These are phyloP conservation scores for Temnothorax longispinosus DNA, from an alignment of 1,140 invertebrate genomes.

Conservation along the genomic window DNA sequence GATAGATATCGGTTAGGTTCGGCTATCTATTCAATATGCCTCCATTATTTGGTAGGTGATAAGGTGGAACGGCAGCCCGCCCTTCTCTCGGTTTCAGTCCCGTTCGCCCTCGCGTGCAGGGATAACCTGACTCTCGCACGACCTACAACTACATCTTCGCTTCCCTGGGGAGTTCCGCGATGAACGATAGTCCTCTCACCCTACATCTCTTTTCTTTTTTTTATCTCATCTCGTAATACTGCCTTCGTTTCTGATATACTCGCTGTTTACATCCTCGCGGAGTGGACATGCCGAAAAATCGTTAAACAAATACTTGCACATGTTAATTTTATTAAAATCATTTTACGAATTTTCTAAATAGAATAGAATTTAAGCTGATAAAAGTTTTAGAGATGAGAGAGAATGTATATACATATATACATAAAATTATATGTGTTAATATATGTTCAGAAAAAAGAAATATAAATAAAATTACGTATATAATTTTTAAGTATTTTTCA, in stretches of 20 bases:
- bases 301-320: not conserved
- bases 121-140: constrained; percentile 51
- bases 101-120: constrained; percentile 12
- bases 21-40: constrained; percentile 81
- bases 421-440: too few species aligned
- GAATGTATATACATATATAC: not conserved
- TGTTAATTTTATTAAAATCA: constrained; percentile 10
- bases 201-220: constrained; percentile 56
- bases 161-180: constrained; percentile 67
- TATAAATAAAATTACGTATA: too few species aligned
- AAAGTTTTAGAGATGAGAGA: not conserved
- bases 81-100: constrained; percentile 1
- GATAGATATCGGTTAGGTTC: constrained; percentile 77
- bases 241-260: not conserved
- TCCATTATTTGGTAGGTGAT: constrained; percentile 81
- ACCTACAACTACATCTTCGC: constrained; percentile 57
- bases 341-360: not conserved
- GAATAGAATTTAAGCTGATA: too few species aligned
- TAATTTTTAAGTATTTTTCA: not conserved
- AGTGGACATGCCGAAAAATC: not conserved
- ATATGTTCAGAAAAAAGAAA: too few species aligned
- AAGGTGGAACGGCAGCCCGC: constrained; percentile 73
- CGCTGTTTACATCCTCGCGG: constrained; percentile 50
- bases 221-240: constrained; percentile 41
- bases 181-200: constrained; percentile 73